Conservation (phyloP, 30 jellyfish, hydroid and myxozoan species). For the Calvadosia cruxmelitensis region DNA sequence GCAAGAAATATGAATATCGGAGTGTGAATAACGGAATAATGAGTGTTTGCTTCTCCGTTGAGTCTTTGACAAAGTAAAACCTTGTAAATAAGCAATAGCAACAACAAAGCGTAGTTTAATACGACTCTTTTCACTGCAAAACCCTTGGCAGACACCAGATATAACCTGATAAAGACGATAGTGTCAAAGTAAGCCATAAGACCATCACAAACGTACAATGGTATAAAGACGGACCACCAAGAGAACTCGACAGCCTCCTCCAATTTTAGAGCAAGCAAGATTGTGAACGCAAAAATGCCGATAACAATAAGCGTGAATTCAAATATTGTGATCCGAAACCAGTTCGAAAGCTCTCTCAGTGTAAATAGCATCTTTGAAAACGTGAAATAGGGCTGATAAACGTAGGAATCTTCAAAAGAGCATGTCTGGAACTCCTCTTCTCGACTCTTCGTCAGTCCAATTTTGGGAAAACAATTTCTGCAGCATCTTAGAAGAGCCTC, state of each 20-base stretch:
- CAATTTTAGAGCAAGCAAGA: slow-evolving; percentile 58
- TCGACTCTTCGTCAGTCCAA: too few species aligned
- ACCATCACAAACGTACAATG: slow-evolving; percentile 76
- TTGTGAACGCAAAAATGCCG: slow-evolving; percentile 36
- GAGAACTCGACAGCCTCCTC: slow-evolving; percentile 35
- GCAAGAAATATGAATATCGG: slow-evolving; percentile 56
- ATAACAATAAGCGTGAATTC: slow-evolving; percentile 49
- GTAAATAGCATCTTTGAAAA: slow-evolving; percentile 53
- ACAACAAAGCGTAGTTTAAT: slow-evolving; percentile 45
- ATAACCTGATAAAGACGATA: slow-evolving; percentile 70
- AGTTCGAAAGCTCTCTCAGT: slow-evolving; percentile 52
- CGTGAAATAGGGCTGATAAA: neutral
- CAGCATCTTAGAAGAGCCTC: neutral
- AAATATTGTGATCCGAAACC: slow-evolving; percentile 64
- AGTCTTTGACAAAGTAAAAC: slow-evolving; percentile 69
- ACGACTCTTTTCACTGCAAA: slow-evolving; percentile 75
- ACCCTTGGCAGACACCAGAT: slow-evolving; percentile 44
- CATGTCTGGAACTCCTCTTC: neutral
- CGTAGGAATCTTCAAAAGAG: neutral
- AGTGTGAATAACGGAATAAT: slow-evolving; percentile 55
- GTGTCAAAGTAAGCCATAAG: slow-evolving; percentile 77
- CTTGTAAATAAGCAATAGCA: slow-evolving; percentile 58
- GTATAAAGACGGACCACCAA: slow-evolving; percentile 88
- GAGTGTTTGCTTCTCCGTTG: slow-evolving; percentile 42
- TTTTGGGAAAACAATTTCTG: too few species aligned